Evolutionary conservation across 37 sponge, comb jelly and placozoan genomes (phyloP), one percentile per base, ranked within the genome.

Genomic region (Theonella swinhoei): DNA sequence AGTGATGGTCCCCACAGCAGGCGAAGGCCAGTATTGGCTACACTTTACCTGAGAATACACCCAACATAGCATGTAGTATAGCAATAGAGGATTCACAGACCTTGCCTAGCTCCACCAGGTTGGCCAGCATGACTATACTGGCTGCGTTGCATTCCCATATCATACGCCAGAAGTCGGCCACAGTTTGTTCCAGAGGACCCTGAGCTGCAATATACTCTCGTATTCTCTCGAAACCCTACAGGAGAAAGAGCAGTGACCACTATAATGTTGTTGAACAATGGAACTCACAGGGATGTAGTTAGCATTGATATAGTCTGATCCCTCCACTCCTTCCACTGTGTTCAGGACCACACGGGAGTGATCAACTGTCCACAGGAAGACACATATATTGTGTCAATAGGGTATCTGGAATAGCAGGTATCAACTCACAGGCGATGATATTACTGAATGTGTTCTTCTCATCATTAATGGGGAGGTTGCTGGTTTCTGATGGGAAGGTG

Each of bases 91-190:
- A n/a, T n/a, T n/a, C n/a, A n/a, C n/a, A n/a, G n/a, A n/a, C 89
- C 79, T 90, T 80, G 39, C 92, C 95, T 39, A 65, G 39, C 73
- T 94, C 95, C 59, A 88, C 82, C 31, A 94, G 38, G 75, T 94
- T 91, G 64, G 96, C 95, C 70, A 97, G 62, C 97, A 97, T 97
- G 78, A 92, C 88, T 42, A 97, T 95, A 41, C 87, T 90, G 67
- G 81, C 71, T 9, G 70, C 22, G 28, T 92, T 67, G 60, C 90
- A 84, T 60, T 97, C 97, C 95, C 96, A 97, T 34, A 97, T 87
- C 97, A 97, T 97, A 28, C 93, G n/a, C 97, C 97, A 97, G 80
- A 97, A 97, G 80, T 95, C 93, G 5, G 31, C 83, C 39, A 84
- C 73, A 37, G 95, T 95, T 67, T 89, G 87, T 33, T 88, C 89